Evolutionary conservation across 2,797 vertebrate species (phyloP), one percentile per base, ranked within the genome.

Genomic region (Galagoides demidoff): DNA sequence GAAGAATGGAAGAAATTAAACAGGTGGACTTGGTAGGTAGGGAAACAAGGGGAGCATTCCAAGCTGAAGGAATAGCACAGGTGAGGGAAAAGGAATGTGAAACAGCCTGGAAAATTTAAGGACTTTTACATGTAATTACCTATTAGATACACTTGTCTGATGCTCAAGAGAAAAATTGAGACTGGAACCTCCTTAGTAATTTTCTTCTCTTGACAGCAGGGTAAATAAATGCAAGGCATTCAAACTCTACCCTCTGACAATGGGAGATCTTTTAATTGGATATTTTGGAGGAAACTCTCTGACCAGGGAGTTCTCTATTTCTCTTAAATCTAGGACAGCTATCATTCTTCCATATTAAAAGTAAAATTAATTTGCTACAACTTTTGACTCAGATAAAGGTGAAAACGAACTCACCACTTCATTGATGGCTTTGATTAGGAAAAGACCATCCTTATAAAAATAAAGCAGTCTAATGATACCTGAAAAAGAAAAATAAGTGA

Each of bases 381-480:
- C 19, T 43, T 55, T 61, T 45, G 77, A 52, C 57, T 61, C 79
- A 77, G 63, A 10, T n/a, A 78, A 29, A 3, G 39, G 61, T n/a
- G 14, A 84, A 63, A 59, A 45, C 29, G 87, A 59, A 97, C 99
- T 97, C 89, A 99, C 99, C 98, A 95, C 97, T 98, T 98, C 98
- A 87, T 99, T 99, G 93, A 99, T 98, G 95, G 98, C 87, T 98
- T 98, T 99, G 97, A 99, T 84, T 8, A 99, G 98, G 92, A 98
- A 96, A 93, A 99, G 98, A 31, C 2, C 92, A 25, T 99, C 98
- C 73, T 96, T 97, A 64, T 98, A 97, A 98, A 98, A 99, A 79
- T 97, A 98, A 95, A 99, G 99, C 55, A 99, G 97, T 93, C 98
- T 98, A 27, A 98, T 97, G 92, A 99, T 97, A 91, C 99, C 99